Percentiles rank a stretch among this genome's conserved stretches.
These are phyloP conservation scores for Corbicula japonica DNA, from an alignment of 2,888 invertebrate species.

Conservation along the genomic window DNA sequence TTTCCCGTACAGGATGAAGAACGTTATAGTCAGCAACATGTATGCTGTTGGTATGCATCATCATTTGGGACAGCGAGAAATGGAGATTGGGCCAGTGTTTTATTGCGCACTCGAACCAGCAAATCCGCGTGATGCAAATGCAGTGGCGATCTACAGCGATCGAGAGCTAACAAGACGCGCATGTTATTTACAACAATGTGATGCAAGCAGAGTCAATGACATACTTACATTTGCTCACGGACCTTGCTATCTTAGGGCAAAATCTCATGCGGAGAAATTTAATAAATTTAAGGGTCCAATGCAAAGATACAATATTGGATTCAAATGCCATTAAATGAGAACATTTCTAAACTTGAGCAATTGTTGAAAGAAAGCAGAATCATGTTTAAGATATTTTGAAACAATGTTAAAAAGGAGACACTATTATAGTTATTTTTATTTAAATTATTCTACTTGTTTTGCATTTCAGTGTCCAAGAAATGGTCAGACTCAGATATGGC, in stretches of 20 bases:
- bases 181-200: constrained; percentile 8
- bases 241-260: not conserved
- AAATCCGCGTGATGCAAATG: not conserved
- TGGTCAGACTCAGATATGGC: constrained; percentile 13
- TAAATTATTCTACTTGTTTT: not conserved
- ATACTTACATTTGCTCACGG: too few species aligned
- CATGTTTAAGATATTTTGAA: constrained; percentile 5
- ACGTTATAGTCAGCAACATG: constrained; percentile 5
- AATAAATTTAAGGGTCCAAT: constrained; percentile 2
- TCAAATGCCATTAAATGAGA: too few species aligned
- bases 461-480: constrained; percentile 3
- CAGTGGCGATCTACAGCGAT: constrained; percentile 10
- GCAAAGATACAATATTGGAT: not conserved
- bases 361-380: constrained; percentile 8
- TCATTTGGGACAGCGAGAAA: constrained; percentile 8
- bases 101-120: constrained; percentile 10
- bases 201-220: constrained; percentile 9
- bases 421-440: constrained; percentile 10
- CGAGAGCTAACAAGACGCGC: constrained; percentile 5
- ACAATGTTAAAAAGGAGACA: too few species aligned
- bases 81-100: constrained; percentile 4
- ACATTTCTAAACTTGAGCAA: not conserved
- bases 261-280: not conserved
- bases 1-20: not conserved
- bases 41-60: constrained; percentile 10